These are phyloP conservation scores for Icerya purchasi DNA, from an alignment of 2,888 invertebrate genomes.

Conservation along the genomic window DNA sequence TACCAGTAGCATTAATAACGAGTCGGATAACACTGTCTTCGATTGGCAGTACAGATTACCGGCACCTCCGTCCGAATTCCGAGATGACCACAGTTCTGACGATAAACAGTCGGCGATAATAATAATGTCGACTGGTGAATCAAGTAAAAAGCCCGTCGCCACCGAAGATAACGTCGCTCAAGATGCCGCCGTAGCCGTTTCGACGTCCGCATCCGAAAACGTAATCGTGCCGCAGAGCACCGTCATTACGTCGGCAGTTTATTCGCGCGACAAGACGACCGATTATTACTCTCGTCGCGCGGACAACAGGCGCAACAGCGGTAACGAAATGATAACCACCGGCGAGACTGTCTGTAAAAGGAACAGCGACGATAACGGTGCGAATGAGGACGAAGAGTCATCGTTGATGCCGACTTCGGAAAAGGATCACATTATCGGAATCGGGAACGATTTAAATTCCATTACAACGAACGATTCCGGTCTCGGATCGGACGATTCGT, in stretches of 20 bases:
- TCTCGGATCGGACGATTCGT: conserved; percentile 15
- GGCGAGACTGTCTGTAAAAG: background rate
- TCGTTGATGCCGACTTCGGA: background rate
- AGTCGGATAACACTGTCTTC: conserved; percentile 13
- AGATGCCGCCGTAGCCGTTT: background rate
- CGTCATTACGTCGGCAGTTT: background rate
- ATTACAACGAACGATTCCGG: conserved; percentile 14
- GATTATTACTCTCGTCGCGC: too few species aligned
- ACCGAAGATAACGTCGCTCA: conserved; percentile 17
- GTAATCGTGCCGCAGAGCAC: background rate
- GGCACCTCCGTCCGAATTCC: conserved; percentile 30
- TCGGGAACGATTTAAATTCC: conserved; percentile 3
- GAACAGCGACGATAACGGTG: background rate
- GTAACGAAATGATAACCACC: too few species aligned
- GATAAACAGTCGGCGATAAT: conserved; percentile 17
- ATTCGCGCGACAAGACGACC: background rate
- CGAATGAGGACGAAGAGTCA: background rate
- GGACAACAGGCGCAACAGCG: background rate
- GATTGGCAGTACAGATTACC: conserved; percentile 36
- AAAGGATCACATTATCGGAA: background rate
- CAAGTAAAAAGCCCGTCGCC: conserved; percentile 19
- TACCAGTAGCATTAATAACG: background rate
- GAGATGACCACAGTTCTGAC: conserved; percentile 8
- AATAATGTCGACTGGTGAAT: conserved; percentile 15
- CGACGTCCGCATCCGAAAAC: background rate